Base-by-base conservation (phyloP, 2,113 vertebrate genomes). In the Cynopterus brachyotis region DNA sequence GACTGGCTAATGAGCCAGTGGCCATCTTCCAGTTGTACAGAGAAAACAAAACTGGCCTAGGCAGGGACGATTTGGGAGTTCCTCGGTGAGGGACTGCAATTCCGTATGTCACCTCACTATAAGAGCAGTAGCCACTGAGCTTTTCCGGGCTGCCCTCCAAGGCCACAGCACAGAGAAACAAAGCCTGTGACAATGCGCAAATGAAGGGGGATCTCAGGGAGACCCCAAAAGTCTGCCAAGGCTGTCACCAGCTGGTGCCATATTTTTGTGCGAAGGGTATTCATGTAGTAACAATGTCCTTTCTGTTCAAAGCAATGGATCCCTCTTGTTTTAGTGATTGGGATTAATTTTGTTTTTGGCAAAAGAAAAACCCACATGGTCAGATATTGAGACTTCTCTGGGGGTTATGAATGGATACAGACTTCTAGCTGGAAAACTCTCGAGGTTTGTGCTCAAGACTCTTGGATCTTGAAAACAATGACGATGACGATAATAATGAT, bases 301-400 rank as follows among this genome's bases (percentile, higher is more conserved):
- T 75, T 90, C 11, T 28, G 55, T 75, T 90, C 37, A 90, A 67
- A 85, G 69, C 17, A 66, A 96, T 64, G 85, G 87, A 69, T 88
- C 24, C n/a, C 53, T 94, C 79, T 85, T 70, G 70, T 82, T 59
- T 53, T 86, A 95, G 89, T 81, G 37, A 64, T 45, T 92, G 69
- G 84, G 84, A 66, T 91, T 89, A 72, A 73, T 96, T 93, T 96
- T 85, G 42, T 35, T 94, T 95, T 72, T 96, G 95, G 90, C 73
- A 81, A 76, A 88, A 96, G 80, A 55, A 83, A 97, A 73, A 53
- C 57, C 79, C 83, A 55, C 80, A 26, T 4, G 30, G 47, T 83
- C 79, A 90, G 59, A 60, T 32, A 62, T 17, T 53, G 91, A 82
- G 90, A 75, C n/a, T 30, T 73, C 80, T 94, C 60, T 12, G 15